A percentile compares a stretch with the other conserved stretches of the same genome.
These are phyloP conservation scores for Capreolus pygargus DNA, from an alignment of 2,113 vertebrate species.

Conservation along the genomic window DNA sequence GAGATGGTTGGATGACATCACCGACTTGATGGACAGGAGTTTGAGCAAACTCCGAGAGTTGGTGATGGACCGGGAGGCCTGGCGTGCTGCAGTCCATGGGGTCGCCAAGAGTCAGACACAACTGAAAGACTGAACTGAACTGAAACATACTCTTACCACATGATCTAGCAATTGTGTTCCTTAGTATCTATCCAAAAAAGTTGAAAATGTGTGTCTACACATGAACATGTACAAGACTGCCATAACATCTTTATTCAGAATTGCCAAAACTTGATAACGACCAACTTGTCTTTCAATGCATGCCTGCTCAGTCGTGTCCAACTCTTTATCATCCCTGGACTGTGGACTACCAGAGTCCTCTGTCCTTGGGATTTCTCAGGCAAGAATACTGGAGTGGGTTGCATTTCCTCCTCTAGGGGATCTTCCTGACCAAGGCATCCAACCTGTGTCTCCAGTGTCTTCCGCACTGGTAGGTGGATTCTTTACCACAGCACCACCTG, in stretches of 20 bases:
- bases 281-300: neutral
- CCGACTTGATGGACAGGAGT: neutral
- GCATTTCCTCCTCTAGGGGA: neutral
- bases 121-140: neutral
- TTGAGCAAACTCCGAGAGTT: neutral
- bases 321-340: neutral
- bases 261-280: neutral
- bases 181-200: neutral
- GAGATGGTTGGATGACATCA: neutral
- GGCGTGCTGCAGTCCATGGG: neutral
- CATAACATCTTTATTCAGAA: neutral
- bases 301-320: neutral
- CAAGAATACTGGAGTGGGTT: neutral
- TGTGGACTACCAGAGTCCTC: neutral
- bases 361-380: neutral
- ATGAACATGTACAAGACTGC: neutral
- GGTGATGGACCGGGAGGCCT: neutral
- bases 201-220: neutral
- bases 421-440: neutral
- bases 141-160: neutral
- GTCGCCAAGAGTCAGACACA: rapidly evolving
- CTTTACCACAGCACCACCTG: neutral
- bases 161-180: neutral
- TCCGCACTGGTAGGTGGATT: neutral
- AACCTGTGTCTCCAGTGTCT: neutral